Evolutionary conservation across 1,140 invertebrate species (phyloP).

Genomic region (Calosoma granatense): DNA sequence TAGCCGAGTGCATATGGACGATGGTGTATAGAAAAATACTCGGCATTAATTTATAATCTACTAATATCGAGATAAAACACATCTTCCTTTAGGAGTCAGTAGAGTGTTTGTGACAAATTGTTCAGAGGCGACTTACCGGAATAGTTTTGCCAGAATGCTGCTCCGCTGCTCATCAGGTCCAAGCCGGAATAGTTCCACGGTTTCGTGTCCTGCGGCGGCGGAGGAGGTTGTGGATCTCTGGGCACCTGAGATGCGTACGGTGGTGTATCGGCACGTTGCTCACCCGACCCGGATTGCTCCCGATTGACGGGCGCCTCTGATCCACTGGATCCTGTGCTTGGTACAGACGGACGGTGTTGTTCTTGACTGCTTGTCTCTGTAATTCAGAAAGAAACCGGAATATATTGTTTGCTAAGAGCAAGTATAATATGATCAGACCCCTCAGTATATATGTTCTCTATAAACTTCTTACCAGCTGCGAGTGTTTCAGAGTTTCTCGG

Average conservation of each 20-base stretch:
- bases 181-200: slow-evolving; percentile 65
- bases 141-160: slow-evolving; percentile 81
- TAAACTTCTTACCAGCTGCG: too few relatives aligned
- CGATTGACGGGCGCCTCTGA: background rate
- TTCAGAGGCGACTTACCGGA: slow-evolving; percentile 66
- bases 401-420: too few relatives aligned
- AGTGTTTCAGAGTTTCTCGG: too few relatives aligned
- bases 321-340: background rate
- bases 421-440: too few relatives aligned
- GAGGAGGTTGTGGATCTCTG: slow-evolving; percentile 24
- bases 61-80: too few relatives aligned
- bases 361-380: background rate
- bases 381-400: too few relatives aligned
- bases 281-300: background rate
- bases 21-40: too few relatives aligned
- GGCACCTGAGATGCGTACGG: slow-evolving; percentile 10
- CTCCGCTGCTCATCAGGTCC: slow-evolving; percentile 62
- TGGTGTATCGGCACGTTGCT: slow-evolving; percentile 11
- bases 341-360: background rate
- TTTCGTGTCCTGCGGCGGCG: slow-evolving; percentile 43
- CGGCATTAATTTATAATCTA: too few relatives aligned
- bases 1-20: too few relatives aligned
- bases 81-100: background rate
- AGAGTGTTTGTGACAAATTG: background rate
- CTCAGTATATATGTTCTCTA: too few relatives aligned